Evolutionary conservation across 2,113 vertebrate species (phyloP), one percentile per base, ranked within the genome.

Genomic region (Chaetops frenatus): DNA sequence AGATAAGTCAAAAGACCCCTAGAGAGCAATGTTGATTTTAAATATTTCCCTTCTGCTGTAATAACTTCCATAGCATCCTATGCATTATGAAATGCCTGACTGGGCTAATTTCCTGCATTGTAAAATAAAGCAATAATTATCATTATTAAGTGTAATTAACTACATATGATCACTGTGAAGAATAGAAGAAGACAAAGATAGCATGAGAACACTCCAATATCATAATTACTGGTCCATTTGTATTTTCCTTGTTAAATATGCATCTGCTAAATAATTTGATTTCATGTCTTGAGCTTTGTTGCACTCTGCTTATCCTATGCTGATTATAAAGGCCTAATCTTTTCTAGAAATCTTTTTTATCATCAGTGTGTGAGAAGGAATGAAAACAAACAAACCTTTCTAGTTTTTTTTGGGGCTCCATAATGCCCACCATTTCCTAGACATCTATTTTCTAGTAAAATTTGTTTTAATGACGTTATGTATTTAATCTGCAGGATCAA

Each of bases 141-240:
- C 8, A 76, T 92, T 95, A 92, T 89, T 95, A 93, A 94, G 47
- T 90, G 50, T 84, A 95, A 94, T 96, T 97, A 96, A 70, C 83
- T 91, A 73, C 47, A 60, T 77, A 62, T 92, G 81, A 93, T 95
- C 81, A 70, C 79, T 13, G 12, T 25, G 25, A 87, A 66, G 40
- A 91, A 73, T 6, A 83, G 57, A 61, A 72, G 67, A 95, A 92
- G 53, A 67, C 57, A 79, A 96, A 91, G 86, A 92, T 53, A 85
- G 54, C 47, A 90, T 61, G 36, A 90, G 91, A 93, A 70, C 54
- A 64, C 35, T 89, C 83, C 57, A 87, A 61, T 67, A 92, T 94
- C 45, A 47, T 93, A 93, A 94, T 90, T 94, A 90, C 47, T 38
- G 6, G 54, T 91, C 21, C 6, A 10, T 93, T 96, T 94, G 28